Base-by-base conservation (phyloP, 53 echinoderm and acorn worm genomes). In the Echinometra lucunter region DNA sequence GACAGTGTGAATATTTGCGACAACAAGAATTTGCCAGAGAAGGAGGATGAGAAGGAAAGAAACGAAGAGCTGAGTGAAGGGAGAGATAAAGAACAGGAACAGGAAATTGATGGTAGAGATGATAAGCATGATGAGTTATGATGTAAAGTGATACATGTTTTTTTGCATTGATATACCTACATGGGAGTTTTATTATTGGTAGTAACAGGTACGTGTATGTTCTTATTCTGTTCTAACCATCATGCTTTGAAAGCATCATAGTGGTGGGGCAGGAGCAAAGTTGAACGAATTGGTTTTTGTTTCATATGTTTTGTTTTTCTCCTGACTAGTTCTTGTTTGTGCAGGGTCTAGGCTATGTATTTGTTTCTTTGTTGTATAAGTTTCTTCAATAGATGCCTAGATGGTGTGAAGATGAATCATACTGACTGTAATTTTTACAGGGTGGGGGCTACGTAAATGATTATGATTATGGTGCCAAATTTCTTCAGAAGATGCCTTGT, bases 91-190 rank as follows among this genome's bases (percentile, higher is more conserved):
- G 40, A 69, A 38, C 45, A 44, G 70, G 63, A 91, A 66, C 58
- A 63, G 66, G 66, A 66, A 37, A 11, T 42, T 32, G 58, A 89
- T 21, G 16, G 58, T 19, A 38, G 35, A 23, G 91, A 91, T 40
- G 67, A 91, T 30, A 66, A 70, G 91, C 91, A 67, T 66, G 91
- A 91, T 70, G 91, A 91, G 30, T 91, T 91, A 91, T 91, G 21
- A 91, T 78, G 38, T 37, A 19, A 38, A 42, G 23, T 40, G 38
- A 8, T 40, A 40, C 28, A 12, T 18, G 40, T 18, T 6, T 42
- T 78, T n/a, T n/a, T 0, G 25, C 25, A 63, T 63, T 7, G 5
- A 5, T 63, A 35, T 32, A 34, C 12, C 16, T 72, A 35, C 32
- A 3, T 16, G 13, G 53, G 32, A 32, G 15, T 72, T 72, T 8